Evolutionary conservation across 2,113 vertebrate genomes (phyloP).

Genomic region (Ailurus styani): DNA sequence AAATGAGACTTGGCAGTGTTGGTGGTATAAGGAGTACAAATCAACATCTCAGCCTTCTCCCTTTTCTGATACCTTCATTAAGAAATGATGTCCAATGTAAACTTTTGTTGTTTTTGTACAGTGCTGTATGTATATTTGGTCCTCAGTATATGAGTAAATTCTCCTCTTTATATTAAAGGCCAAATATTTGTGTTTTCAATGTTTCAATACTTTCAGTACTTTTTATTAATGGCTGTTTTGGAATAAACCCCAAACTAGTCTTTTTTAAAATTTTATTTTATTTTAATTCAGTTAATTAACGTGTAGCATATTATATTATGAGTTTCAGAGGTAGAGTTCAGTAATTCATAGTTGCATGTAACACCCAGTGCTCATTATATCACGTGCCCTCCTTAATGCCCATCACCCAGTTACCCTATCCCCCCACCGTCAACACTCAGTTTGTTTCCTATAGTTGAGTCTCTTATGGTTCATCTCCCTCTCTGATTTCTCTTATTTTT

Average conservation of each 20-base stretch:
- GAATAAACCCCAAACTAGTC: not conserved
- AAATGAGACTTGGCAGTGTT: not conserved
- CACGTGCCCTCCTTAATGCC: not conserved
- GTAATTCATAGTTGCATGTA: not conserved
- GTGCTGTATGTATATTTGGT: not conserved
- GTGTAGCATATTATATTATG: not conserved
- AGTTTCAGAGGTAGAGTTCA: not conserved
- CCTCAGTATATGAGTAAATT: conserved; percentile 4
- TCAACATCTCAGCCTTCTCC: not conserved
- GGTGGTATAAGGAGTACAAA: not conserved
- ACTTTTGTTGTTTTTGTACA: not conserved
- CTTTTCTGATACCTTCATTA: not conserved
- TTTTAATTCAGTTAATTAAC: not conserved
- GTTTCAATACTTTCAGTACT: not conserved
- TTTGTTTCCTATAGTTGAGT: not conserved
- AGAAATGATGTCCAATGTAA: not conserved
- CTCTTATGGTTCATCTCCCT: not conserved
- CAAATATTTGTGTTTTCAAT: conserved; percentile 10
- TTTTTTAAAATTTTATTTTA: not conserved
- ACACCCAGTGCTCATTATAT: not conserved
- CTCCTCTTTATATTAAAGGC: not conserved
- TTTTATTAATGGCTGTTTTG: not conserved
- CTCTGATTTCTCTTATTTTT: not conserved
- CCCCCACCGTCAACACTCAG: not conserved
- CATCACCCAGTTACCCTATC: not conserved